These are phyloP conservation scores for Esox masquinongy DNA, from an alignment of 2,797 vertebrate species.

Conservation along the genomic window DNA sequence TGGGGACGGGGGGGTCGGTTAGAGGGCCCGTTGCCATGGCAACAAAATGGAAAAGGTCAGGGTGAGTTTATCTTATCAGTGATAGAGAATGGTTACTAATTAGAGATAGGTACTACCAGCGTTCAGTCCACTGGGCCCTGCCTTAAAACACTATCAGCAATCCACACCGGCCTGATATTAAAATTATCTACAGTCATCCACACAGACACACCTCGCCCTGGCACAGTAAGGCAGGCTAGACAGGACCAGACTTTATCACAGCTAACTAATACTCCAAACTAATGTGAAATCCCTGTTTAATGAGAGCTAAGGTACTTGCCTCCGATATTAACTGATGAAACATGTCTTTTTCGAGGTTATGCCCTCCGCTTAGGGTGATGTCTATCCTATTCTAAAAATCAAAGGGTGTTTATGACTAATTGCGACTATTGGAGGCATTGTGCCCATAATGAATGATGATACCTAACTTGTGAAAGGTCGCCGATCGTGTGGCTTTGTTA, in stretches of 20 bases:
- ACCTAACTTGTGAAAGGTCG: background rate
- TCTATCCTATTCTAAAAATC: background rate
- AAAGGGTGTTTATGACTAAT: background rate
- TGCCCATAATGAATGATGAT: background rate
- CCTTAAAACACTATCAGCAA: constrained; percentile 81
- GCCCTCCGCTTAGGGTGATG: background rate
- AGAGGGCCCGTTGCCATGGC: constrained; percentile 71
- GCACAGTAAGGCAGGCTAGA: background rate
- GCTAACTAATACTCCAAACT: constrained; percentile 5
- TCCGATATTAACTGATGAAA: background rate
- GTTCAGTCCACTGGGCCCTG: constrained; percentile 75
- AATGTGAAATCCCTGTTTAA: background rate
- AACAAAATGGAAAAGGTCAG: constrained; percentile 80
- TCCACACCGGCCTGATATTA: constrained; percentile 79
- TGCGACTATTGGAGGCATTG: background rate
- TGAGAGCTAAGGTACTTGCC: constrained; percentile 4
- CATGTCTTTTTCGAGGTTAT: background rate
- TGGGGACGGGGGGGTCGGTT: constrained; percentile 60
- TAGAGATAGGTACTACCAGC: constrained; percentile 81
- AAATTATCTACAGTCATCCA: constrained; percentile 76
- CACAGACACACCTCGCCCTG: constrained; percentile 32
- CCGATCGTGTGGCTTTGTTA: background rate
- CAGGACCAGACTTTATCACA: background rate
- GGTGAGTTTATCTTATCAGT: constrained; percentile 83
- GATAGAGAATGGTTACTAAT: constrained; percentile 87